Evolutionary conservation across 2,797 vertebrate species (phyloP).

Genomic region (Erethizon dorsatum): DNA sequence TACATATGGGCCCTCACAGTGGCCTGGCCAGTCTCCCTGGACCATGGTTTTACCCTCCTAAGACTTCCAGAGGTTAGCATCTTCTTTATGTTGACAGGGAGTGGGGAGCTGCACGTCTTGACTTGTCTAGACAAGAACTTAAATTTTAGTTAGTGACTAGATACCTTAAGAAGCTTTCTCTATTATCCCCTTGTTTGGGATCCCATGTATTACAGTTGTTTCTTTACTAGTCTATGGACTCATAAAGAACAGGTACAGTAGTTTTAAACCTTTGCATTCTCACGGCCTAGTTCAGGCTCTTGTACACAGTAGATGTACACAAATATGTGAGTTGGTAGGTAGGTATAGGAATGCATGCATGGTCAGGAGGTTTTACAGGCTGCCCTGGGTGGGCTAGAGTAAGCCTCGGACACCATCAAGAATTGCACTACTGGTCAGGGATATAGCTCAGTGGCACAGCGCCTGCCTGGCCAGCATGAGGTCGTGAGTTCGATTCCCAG

Average conservation of each 20-base stretch:
- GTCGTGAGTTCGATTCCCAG: no score
- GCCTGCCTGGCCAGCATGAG: no score
- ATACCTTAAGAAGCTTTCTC: background rate
- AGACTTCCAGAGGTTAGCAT: background rate
- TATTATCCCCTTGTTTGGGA: background rate
- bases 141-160: background rate
- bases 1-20: background rate
- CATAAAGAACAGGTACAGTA: background rate
- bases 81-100: background rate
- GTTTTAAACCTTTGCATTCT: background rate
- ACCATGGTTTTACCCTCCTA: background rate
- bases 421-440: background rate
- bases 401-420: background rate
- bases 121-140: constrained; percentile 8
- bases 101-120: background rate
- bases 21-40: background rate
- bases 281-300: background rate
- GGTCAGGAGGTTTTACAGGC: background rate
- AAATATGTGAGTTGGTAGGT: no score
- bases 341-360: background rate
- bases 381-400: background rate
- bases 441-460: no score
- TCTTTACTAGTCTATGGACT: background rate
- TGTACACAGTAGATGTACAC: background rate
- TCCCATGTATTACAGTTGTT: background rate